phyloP scores from a whole-genome alignment of 2,113 vertebrate genomes.

The Vimba vimba region DNA sequence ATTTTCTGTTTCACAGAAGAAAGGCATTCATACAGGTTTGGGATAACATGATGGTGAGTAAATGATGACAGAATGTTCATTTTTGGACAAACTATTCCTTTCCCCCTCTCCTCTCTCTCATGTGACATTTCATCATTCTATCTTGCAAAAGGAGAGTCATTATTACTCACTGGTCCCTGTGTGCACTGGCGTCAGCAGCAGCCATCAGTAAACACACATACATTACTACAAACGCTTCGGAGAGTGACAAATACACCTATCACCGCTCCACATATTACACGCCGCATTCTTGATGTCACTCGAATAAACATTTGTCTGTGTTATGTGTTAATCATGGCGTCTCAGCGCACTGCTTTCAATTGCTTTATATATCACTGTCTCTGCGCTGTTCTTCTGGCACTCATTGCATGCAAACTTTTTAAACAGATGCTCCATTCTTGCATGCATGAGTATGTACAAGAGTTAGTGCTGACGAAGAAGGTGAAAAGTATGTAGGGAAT shows the following conservation, averaged over 20 bases:
- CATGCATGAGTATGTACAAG: neutral
- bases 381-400: neutral
- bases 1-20: neutral
- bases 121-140: slow-evolving; percentile 1
- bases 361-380: slow-evolving; percentile 24
- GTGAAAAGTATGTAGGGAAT: neutral
- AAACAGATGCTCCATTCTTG: slow-evolving; percentile 1
- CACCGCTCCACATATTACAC: slow-evolving; percentile 9
- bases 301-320: slow-evolving; percentile 41
- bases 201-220: slow-evolving; percentile 20
- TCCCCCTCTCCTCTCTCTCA: neutral
- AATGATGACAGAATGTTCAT: neutral
- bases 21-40: neutral
- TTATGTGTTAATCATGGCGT: slow-evolving; percentile 35
- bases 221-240: slow-evolving; percentile 10
- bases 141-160: slow-evolving; percentile 8
- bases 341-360: neutral
- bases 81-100: neutral
- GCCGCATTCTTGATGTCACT: slow-evolving; percentile 23
- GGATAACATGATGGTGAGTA: neutral
- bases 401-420: slow-evolving; percentile 12
- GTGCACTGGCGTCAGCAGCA: slow-evolving; percentile 20
- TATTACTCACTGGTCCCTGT: slow-evolving; percentile 39
- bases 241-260: slow-evolving; percentile 36
- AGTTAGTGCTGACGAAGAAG: neutral